Evolutionary conservation across 2,888 invertebrate species (phyloP).

Genomic region (Lomographa bimaculata): DNA sequence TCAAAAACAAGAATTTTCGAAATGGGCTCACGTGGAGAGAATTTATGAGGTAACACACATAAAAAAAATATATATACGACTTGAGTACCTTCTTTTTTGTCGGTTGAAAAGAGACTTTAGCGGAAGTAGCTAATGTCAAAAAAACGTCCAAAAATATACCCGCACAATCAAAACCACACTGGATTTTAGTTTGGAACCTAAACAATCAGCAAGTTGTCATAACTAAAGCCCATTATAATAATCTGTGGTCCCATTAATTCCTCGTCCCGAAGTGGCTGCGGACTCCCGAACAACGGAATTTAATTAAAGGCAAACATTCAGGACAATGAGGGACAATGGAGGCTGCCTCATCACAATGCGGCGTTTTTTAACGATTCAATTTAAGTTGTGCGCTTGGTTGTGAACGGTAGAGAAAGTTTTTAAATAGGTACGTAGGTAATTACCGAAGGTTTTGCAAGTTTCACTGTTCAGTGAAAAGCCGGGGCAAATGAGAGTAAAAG

Average conservation of each 20-base stretch:
- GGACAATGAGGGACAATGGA: constrained; percentile 36
- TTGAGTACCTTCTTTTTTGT: too few relatives aligned
- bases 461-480: too few relatives aligned
- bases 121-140: too few relatives aligned
- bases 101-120: too few relatives aligned
- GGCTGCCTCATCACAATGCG: constrained; percentile 22
- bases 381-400: constrained; percentile 18
- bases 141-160: constrained; percentile 6
- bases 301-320: constrained; percentile 58
- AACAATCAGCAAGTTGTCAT: constrained; percentile 32
- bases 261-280: constrained; percentile 23
- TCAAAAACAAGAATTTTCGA: too few relatives aligned
- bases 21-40: too few relatives aligned
- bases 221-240: constrained; percentile 28
- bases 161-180: constrained; percentile 10
- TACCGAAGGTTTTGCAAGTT: too few relatives aligned
- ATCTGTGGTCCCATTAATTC: constrained; percentile 28
- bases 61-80: too few relatives aligned
- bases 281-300: constrained; percentile 41
- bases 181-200: constrained; percentile 22
- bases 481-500: too few relatives aligned
- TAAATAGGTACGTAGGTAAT: too few relatives aligned
- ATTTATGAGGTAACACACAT: too few relatives aligned
- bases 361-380: constrained; percentile 38
- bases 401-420: constrained; percentile 11